These are phyloP conservation scores for Aviceda subcristata DNA, from an alignment of 2,113 vertebrate genomes.

Conservation along the genomic window DNA sequence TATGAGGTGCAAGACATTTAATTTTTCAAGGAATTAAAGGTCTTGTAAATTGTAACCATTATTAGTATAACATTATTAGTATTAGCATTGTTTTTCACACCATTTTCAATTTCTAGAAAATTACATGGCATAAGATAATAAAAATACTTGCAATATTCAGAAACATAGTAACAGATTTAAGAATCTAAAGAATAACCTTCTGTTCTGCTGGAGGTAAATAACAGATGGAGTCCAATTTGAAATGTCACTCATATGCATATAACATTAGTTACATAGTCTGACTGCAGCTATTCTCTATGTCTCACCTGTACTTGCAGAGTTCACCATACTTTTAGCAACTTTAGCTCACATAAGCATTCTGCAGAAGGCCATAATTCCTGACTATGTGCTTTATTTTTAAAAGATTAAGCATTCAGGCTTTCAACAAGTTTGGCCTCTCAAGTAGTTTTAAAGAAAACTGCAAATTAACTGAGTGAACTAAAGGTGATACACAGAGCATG, in stretches of 20 bases:
- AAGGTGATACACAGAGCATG: background rate
- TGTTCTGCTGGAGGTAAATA: background rate
- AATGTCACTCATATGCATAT: background rate
- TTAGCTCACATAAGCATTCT: background rate
- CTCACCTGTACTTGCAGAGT: background rate
- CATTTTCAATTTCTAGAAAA: background rate
- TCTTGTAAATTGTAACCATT: background rate
- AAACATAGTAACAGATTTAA: background rate
- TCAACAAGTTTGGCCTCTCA: background rate
- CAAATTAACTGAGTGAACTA: background rate
- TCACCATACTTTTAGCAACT: background rate
- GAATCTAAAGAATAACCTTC: background rate
- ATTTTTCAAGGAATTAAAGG: background rate
- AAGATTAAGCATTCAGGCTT: background rate
- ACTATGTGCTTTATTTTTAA: background rate
- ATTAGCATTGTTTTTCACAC: background rate
- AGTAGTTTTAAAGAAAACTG: background rate
- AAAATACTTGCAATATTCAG: background rate
- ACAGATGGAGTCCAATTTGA: background rate
- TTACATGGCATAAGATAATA: background rate
- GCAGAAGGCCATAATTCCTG: background rate
- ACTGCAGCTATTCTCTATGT: background rate
- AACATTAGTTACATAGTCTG: background rate
- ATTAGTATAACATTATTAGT: background rate
- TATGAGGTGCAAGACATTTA: background rate